These are phyloP conservation scores for Rhinichthys klamathensis DNA, from an alignment of 2,113 vertebrate genomes.

Conservation along the genomic window DNA sequence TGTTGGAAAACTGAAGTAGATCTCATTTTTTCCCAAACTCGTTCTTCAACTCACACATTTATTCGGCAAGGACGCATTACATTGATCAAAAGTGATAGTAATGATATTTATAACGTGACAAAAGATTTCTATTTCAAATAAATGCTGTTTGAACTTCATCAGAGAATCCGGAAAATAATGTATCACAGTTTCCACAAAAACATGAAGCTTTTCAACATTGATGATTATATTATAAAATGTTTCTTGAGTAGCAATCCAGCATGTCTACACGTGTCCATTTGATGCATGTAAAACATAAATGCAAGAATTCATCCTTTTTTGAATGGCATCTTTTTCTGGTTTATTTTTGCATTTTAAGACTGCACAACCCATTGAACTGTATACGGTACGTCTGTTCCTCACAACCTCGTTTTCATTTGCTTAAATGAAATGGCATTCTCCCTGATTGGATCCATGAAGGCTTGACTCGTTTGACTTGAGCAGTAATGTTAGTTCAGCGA, in stretches of 20 bases:
- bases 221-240: no score
- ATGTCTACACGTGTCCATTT: background rate
- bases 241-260: no score
- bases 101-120: background rate
- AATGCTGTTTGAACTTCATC: background rate
- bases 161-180: background rate
- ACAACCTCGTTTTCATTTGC: background rate
- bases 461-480: background rate
- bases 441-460: background rate
- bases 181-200: background rate
- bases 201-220: background rate
- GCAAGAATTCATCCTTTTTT: background rate
- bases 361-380: background rate
- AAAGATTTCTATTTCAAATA: background rate
- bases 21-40: constrained; percentile 10
- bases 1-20: constrained; percentile 21
- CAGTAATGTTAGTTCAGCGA: constrained; percentile 60
- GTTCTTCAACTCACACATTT: background rate
- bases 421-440: background rate
- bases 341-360: background rate
- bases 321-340: background rate
- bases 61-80: background rate
- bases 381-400: background rate
- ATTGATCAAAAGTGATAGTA: background rate
- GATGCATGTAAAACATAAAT: background rate